Evolutionary conservation across 2,888 invertebrate species (phyloP).

Genomic region (Drepana falcataria): DNA sequence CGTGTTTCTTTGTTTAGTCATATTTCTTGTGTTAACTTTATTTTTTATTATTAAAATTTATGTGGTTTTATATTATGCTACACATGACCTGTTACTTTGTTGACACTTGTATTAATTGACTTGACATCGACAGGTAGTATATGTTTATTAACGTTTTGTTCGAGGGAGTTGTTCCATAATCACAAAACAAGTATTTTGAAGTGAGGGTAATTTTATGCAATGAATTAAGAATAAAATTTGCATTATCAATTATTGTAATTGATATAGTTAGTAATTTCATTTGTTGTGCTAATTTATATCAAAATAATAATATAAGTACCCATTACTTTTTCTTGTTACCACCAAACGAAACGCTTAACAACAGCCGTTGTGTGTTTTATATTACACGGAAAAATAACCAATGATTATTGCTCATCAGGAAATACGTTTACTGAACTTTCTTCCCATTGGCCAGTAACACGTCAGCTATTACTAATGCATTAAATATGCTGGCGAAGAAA

Average conservation of each 20-base stretch:
- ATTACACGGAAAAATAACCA: slow-evolving; percentile 18
- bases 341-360: slow-evolving; percentile 26
- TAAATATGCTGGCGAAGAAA: slow-evolving; percentile 51
- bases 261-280: too few relatives aligned
- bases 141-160: not conserved
- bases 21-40: not conserved
- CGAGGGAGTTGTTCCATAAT: not conserved
- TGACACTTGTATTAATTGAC: too few relatives aligned
- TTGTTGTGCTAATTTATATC: too few relatives aligned
- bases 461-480: slow-evolving; percentile 51
- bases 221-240: too few relatives aligned
- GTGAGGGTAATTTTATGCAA: too few relatives aligned
- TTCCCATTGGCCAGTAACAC: slow-evolving; percentile 28
- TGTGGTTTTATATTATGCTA: not conserved
- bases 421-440: not conserved
- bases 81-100: slow-evolving; percentile 3
- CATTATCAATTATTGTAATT: too few relatives aligned
- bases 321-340: slow-evolving; percentile 3
- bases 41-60: not conserved
- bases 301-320: too few relatives aligned
- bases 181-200: too few relatives aligned
- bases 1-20: too few relatives aligned
- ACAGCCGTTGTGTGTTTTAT: slow-evolving; percentile 31
- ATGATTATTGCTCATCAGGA: slow-evolving; percentile 17
- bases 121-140: too few relatives aligned